These are phyloP conservation scores for mouse (Mus musculus) DNA, from an alignment of 2,113 vertebrate genomes.

Conservation along the genomic window DNA sequence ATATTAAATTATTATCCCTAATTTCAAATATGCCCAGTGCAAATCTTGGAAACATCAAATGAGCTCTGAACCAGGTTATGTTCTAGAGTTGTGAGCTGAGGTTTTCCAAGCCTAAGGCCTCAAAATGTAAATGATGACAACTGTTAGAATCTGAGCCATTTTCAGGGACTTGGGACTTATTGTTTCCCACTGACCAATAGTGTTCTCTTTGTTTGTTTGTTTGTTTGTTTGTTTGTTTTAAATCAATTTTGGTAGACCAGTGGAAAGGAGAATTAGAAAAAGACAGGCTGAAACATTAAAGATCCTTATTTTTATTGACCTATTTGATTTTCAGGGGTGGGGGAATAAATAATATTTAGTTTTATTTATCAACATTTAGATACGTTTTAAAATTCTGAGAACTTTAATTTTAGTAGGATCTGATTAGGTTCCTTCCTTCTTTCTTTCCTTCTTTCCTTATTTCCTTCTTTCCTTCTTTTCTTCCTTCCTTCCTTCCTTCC, in stretches of 20 bases:
- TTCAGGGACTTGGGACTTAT: background rate
- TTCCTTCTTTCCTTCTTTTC: too few relatives aligned
- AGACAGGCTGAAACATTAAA: background rate
- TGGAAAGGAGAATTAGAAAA: background rate
- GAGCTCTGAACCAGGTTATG: background rate
- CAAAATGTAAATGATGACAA: background rate
- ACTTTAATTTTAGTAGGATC: background rate
- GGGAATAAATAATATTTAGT: background rate
- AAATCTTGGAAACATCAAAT: background rate
- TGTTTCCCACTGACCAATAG: background rate
- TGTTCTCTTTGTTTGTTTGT: too few relatives aligned
- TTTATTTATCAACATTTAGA: background rate
- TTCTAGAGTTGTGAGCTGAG: background rate
- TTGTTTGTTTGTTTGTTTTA: background rate
- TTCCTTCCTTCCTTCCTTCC: too few relatives aligned
- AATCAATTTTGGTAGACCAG: background rate
- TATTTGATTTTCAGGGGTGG: too few relatives aligned
- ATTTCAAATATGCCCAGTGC: background rate
- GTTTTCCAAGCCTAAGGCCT: background rate
- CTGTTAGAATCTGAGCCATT: background rate
- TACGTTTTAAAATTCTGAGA: constrained; percentile 1
- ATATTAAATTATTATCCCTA: background rate
- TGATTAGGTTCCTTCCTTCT: background rate
- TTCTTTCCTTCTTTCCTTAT: too few relatives aligned
- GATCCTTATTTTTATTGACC: background rate